Evolutionary conservation across 2,113 vertebrate species (phyloP).

Genomic region (Sander vitreus): DNA sequence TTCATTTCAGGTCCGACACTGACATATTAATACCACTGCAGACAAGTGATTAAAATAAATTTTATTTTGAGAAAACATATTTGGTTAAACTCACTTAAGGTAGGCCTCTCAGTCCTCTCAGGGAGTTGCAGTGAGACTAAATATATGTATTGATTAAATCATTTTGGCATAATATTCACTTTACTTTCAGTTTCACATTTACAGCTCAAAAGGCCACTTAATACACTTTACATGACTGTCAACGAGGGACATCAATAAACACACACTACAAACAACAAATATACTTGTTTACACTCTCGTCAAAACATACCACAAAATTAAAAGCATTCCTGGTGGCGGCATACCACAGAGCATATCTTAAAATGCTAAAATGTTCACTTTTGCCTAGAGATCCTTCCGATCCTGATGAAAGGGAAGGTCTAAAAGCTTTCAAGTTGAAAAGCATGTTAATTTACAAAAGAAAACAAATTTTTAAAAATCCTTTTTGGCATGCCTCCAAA

Average conservation of each 20-base stretch:
- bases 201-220: conserved; percentile 77
- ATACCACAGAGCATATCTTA: conserved; percentile 28
- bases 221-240: conserved; percentile 65
- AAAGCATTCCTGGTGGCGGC: conserved; percentile 21
- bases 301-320: conserved; percentile 29
- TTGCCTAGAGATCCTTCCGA: conserved; percentile 21
- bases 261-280: conserved; percentile 47
- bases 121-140: conserved; percentile 10
- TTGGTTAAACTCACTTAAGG: conserved; percentile 51
- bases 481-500: conserved; percentile 29
- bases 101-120: conserved; percentile 25
- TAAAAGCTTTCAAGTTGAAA: conserved; percentile 11
- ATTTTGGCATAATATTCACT: conserved; percentile 70
- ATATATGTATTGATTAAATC: conserved; percentile 26
- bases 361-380: conserved; percentile 8
- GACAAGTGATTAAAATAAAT: conserved; percentile 70
- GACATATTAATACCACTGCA: not conserved
- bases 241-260: conserved; percentile 55
- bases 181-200: conserved; percentile 65
- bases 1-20: not conserved
- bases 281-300: conserved; percentile 21
- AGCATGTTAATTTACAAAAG: not conserved
- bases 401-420: not conserved
- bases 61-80: conserved; percentile 73
- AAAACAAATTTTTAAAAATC: not conserved